Evolutionary conservation across 2,797 vertebrate species (phyloP).

Genomic region (Notoglanidium macrostoma): DNA sequence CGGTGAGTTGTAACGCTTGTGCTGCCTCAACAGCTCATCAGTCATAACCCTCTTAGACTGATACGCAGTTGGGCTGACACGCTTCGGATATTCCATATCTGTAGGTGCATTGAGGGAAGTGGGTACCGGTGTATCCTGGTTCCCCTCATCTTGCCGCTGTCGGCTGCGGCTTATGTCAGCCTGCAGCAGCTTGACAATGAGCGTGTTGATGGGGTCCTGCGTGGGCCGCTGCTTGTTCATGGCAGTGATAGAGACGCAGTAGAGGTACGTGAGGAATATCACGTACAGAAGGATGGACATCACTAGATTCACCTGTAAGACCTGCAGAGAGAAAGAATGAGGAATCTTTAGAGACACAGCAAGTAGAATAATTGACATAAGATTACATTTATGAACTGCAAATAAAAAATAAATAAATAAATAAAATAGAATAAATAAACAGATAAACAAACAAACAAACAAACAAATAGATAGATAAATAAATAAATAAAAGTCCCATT

Average conservation of each 20-base stretch:
- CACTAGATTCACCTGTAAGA: constrained; percentile 99
- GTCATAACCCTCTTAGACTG: constrained; percentile 79
- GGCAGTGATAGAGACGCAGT: constrained; percentile 92
- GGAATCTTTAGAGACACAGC: constrained; percentile 10
- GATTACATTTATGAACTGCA: not conserved
- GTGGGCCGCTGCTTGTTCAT: constrained; percentile 84
- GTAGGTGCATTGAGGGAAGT: constrained; percentile 38
- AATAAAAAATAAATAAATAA: not conserved
- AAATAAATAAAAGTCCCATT: not conserved
- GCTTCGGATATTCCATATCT: constrained; percentile 61
- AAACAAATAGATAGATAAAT: too few species aligned
- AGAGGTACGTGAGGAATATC: constrained; percentile 97
- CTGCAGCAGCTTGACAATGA: constrained; percentile 96
- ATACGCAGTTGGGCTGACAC: constrained; percentile 69
- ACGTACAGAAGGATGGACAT: constrained; percentile 99
- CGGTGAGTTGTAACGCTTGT: constrained; percentile 90
- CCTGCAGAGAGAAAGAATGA: constrained; percentile 76
- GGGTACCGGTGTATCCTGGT: constrained; percentile 45
- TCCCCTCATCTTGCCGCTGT: constrained; percentile 63
- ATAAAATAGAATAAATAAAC: too few species aligned
- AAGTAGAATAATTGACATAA: not conserved
- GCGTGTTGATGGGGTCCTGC: constrained; percentile 90
- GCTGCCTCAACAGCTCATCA: constrained; percentile 84
- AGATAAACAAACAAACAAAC: too few species aligned
- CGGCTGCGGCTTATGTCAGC: constrained; percentile 88